Base-by-base conservation (phyloP, 2,797 vertebrate genomes). In the Meriones psammophilus region DNA sequence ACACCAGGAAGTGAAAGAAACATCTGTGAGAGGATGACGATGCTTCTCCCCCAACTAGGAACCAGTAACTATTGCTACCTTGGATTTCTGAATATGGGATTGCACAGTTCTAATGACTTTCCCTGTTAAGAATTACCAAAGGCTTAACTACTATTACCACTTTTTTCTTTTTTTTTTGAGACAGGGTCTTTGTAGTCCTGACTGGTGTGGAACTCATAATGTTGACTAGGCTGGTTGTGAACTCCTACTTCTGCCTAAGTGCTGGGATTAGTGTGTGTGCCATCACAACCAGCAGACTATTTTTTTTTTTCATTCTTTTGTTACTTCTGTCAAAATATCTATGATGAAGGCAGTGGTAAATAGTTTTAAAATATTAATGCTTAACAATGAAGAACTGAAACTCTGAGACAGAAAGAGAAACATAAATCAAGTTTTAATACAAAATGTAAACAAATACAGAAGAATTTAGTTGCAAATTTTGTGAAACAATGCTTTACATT, bases 281-380 rank as follows among this genome's bases (percentile, higher is more conserved):
- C 50, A 73, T n/a, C n/a, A 87, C 24, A 71, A 8, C 36, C 13
- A 13, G 22, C 50, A 71, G 33, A 39, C 33, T 89, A 89, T 97
- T 97, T 90, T 68, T 42, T 42, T 42, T 94, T 69, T 97, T 10
- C n/a, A 76, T 39, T 91, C 95, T 93, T 96, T 92, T 96, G 85
- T 93, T 95, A 92, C 36, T 91, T 98, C 98, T 97, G 94, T 86
- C 94, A 98, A 98, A 97, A 98, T 96, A n/a, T 97, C 97, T 97
- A 42, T 18, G 73, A 91, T 89, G 60, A 96, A 94, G 22, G 95
- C 84, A 97, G 95, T 98, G 85, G 94, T 42, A 94, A 56, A 58
- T 58, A 18, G 56, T 18, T 17, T 93, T 79, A 86, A 71, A 97
- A 60, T 71, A 97, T 39, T 66, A 91, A 94, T 6, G 39, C 0